phyloP scores from a whole-genome alignment of 2,113 vertebrate species.

The Furnarius figulus region DNA sequence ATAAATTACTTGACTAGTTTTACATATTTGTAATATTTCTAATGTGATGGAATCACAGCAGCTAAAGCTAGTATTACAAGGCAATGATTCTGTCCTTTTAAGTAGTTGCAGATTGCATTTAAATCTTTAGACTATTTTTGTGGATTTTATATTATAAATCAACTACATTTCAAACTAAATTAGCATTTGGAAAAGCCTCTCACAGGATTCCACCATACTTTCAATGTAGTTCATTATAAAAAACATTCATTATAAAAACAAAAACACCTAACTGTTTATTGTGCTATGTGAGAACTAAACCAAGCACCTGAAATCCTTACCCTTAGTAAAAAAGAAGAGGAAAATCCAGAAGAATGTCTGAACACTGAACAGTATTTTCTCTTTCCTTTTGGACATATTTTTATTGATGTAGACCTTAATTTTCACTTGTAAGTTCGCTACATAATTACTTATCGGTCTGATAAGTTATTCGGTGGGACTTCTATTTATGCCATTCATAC shows the following conservation, averaged over 20 bases:
- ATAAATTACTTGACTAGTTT: not conserved
- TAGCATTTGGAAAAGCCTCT: not conserved
- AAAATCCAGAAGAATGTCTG: not conserved
- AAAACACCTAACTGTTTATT: not conserved
- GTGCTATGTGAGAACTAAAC: not conserved
- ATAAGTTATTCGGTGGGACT: not conserved
- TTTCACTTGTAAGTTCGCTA: not conserved
- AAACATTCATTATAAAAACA: too few relatives aligned
- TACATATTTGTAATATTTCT: not conserved
- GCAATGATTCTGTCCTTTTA: not conserved
- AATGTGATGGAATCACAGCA: not conserved
- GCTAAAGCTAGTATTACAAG: not conserved
- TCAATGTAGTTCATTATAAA: not conserved
- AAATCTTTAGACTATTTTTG: not conserved
- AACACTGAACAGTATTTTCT: not conserved
- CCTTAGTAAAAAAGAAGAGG: not conserved
- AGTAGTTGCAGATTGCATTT: not conserved
- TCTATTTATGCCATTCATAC: slow-evolving; percentile 4
- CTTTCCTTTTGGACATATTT: not conserved
- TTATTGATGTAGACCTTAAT: not conserved
- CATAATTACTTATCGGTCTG: not conserved
- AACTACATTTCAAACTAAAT: not conserved
- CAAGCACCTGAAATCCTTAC: not conserved
- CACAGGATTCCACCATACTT: not conserved
- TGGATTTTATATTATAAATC: not conserved